Conservation (phyloP, 2,797 vertebrate species). For the Acrossocheilus fasciatus region DNA sequence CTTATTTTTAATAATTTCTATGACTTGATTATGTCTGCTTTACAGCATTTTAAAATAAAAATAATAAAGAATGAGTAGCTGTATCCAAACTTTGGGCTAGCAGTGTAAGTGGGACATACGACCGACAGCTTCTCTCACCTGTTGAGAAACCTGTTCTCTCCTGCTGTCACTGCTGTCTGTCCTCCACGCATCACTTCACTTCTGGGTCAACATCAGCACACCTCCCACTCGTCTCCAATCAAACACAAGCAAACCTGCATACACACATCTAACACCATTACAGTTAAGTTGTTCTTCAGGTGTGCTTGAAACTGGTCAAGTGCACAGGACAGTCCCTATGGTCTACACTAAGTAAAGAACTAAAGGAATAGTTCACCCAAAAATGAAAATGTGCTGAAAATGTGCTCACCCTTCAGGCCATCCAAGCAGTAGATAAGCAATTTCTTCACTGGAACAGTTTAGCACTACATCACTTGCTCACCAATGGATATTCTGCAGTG, state of each 20-base stretch:
- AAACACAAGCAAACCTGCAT: constrained; percentile 34
- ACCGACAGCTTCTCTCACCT: constrained; percentile 55
- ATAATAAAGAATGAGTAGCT: neutral
- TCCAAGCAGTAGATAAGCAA: neutral
- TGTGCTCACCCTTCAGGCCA: neutral
- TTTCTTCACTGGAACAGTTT: neutral
- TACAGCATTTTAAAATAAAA: neutral
- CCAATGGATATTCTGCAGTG: neutral
- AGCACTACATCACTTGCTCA: neutral
- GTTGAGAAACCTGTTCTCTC: constrained; percentile 56
- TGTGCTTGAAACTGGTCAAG: constrained; percentile 17
- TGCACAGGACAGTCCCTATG: neutral
- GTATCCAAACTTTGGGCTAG: neutral
- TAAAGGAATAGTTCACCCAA: neutral
- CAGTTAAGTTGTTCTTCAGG: constrained; percentile 2
- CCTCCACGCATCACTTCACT: constrained; percentile 57
- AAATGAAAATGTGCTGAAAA: neutral
- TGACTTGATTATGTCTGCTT: neutral
- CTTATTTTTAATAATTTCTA: neutral
- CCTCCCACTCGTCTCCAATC: constrained; percentile 58
- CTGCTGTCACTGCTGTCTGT: constrained; percentile 59
- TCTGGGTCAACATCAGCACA: constrained; percentile 63
- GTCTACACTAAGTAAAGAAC: constrained; percentile 19
- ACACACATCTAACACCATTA: constrained; percentile 26
- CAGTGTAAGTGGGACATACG: neutral